Evolutionary conservation across 2,113 vertebrate genomes (phyloP).

Genomic region (Lamprotornis superbus): DNA sequence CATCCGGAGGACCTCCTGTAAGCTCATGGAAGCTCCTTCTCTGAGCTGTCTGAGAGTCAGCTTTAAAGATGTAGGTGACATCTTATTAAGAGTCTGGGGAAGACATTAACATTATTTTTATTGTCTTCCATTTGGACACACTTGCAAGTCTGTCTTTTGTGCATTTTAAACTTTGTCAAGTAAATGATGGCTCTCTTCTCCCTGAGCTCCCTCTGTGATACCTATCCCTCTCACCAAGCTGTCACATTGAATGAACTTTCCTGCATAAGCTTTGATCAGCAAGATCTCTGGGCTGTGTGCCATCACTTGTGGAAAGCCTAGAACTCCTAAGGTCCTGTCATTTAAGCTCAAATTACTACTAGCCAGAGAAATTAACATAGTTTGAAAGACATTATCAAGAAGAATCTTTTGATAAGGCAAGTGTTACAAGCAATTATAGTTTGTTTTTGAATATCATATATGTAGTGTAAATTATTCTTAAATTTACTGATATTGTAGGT

Average conservation of each 20-base stretch:
- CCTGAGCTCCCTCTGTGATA: not conserved
- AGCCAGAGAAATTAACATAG: not conserved
- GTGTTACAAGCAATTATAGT: not conserved
- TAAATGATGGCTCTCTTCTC: not conserved
- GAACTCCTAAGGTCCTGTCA: not conserved
- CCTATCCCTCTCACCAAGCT: not conserved
- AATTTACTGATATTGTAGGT: not conserved
- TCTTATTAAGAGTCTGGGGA: slow-evolving; percentile 82
- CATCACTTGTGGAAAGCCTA: not conserved
- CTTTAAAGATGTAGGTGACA: slow-evolving; percentile 96
- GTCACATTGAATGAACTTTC: not conserved
- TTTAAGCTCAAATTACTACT: not conserved
- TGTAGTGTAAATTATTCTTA: not conserved
- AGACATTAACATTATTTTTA: not conserved
- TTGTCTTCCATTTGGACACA: not conserved
- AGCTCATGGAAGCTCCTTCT: slow-evolving; percentile 80
- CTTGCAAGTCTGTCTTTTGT: not conserved
- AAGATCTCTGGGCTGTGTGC: not conserved
- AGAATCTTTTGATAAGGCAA: not conserved
- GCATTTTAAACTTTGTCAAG: not conserved
- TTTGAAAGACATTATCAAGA: not conserved
- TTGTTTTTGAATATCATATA: not conserved
- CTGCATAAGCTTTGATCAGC: not conserved
- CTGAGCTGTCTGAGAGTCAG: slow-evolving; percentile 85
- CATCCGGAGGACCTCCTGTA: slow-evolving; percentile 88